Conservation (phyloP, 2,797 vertebrate species). For the Sebastes taczanowskii region DNA sequence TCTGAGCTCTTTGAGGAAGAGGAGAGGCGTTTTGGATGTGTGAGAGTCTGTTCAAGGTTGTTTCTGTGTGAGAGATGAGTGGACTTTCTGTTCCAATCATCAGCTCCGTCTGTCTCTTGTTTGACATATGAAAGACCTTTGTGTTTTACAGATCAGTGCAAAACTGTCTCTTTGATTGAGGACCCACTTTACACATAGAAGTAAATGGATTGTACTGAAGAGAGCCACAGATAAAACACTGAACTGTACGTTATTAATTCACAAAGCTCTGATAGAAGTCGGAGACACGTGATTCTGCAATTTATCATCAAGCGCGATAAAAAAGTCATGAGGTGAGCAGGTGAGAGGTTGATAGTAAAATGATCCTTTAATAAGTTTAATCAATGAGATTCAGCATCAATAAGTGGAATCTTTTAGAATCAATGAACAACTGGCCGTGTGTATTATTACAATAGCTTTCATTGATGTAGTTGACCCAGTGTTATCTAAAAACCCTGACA, state of each 20-base stretch:
- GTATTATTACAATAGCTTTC: neutral
- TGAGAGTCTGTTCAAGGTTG: neutral
- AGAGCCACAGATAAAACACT: neutral
- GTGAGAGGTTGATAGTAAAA: neutral
- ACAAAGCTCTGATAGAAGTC: conserved; percentile 5
- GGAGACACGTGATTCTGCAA: neutral
- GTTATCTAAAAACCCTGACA: neutral
- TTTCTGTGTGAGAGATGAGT: neutral
- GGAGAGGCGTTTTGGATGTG: neutral
- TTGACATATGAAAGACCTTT: conserved; percentile 1
- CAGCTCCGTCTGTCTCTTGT: neutral
- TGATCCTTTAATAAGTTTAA: neutral
- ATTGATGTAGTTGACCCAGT: neutral
- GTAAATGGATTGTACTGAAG: neutral
- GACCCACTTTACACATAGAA: neutral
- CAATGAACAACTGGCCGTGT: neutral
- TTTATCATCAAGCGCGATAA: neutral
- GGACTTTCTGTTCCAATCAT: neutral
- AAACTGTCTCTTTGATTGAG: neutral
- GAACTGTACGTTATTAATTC: neutral
- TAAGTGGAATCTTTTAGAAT: neutral
- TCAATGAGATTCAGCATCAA: neutral
- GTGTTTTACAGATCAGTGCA: neutral
- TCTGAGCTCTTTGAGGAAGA: neutral
- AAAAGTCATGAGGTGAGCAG: neutral